Percentiles rank a stretch among this genome's conserved stretches.
Conservation (phyloP, 2,113 vertebrate species). For the Gadus chalcogrammus region DNA sequence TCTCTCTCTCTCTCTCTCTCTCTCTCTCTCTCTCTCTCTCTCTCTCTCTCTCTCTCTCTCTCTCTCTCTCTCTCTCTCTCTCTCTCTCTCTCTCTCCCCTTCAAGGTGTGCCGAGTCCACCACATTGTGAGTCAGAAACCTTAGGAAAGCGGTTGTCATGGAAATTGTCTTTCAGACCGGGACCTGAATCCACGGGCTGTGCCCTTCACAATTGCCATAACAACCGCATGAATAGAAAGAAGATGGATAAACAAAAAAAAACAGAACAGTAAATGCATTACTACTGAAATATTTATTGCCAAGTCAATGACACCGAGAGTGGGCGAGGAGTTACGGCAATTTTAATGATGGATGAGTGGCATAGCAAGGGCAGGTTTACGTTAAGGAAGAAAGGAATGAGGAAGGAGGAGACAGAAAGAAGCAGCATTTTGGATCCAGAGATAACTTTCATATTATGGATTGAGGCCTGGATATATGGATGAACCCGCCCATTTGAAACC, state of each 20-base stretch:
- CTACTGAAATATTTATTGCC: not conserved
- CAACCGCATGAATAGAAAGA: conserved; percentile 37
- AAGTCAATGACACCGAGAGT: conserved; percentile 3
- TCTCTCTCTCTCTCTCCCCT: conserved; percentile 9
- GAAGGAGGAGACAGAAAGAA: no score
- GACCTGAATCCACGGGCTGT: conserved; percentile 49
- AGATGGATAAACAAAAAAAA: conserved; percentile 26
- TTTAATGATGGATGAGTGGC: no score
- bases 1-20: conserved; percentile 14
- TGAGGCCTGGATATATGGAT: no score
- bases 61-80: conserved; percentile 12
- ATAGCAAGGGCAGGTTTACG: no score
- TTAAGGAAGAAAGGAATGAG: no score
- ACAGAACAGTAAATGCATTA: no score
- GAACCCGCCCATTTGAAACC: no score
- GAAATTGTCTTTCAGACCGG: conserved; percentile 55
- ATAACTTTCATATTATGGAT: no score
- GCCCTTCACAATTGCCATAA: conserved; percentile 47
- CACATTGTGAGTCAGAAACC: conserved; percentile 41
- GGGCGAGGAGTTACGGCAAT: no score
- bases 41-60: conserved; percentile 10
- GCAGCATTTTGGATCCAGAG: no score
- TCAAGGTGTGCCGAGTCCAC: conserved; percentile 39
- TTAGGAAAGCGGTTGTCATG: conserved; percentile 56
- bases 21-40: conserved; percentile 4